phyloP scores from a whole-genome alignment of 1,140 invertebrate species.

The Bradysia coprophila region DNA sequence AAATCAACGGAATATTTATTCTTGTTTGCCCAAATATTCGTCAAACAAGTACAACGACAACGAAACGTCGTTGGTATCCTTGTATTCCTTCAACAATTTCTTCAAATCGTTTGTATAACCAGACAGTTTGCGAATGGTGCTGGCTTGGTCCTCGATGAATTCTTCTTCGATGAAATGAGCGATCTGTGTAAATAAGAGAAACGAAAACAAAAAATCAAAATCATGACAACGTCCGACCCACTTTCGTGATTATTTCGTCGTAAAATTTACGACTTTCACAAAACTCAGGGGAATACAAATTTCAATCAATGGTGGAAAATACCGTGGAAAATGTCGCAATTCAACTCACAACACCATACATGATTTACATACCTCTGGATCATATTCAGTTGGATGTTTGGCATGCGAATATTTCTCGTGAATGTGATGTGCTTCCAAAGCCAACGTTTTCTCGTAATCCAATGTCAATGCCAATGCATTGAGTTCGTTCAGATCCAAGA shows the following conservation, averaged over 20 bases:
- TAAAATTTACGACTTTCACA: too few relatives aligned
- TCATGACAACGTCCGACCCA: too few relatives aligned
- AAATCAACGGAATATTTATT: constrained; percentile 7
- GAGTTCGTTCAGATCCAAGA: constrained; percentile 29
- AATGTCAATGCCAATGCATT: constrained; percentile 51
- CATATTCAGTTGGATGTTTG: constrained; percentile 28
- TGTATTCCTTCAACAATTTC: constrained; percentile 32
- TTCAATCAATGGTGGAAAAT: too few relatives aligned
- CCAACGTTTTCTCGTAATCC: constrained; percentile 51
- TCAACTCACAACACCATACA: neutral
- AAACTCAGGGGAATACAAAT: too few relatives aligned
- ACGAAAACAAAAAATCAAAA: too few relatives aligned
- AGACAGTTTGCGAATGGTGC: constrained; percentile 42
- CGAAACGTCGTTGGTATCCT: constrained; percentile 32
- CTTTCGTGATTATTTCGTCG: too few relatives aligned
- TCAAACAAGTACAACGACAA: constrained; percentile 54
- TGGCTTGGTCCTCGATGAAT: constrained; percentile 45
- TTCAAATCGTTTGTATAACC: constrained; percentile 54
- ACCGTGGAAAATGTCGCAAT: constrained; percentile 1
- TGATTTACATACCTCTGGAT: constrained; percentile 47
- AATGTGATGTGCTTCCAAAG: constrained; percentile 41
- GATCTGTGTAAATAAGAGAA: constrained; percentile 26
- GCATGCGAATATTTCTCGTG: constrained; percentile 27
- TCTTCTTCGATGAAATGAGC: constrained; percentile 54
- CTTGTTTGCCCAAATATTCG: constrained; percentile 48